Base-by-base conservation (phyloP, 2,113 vertebrate species). In the Proteles cristata region DNA sequence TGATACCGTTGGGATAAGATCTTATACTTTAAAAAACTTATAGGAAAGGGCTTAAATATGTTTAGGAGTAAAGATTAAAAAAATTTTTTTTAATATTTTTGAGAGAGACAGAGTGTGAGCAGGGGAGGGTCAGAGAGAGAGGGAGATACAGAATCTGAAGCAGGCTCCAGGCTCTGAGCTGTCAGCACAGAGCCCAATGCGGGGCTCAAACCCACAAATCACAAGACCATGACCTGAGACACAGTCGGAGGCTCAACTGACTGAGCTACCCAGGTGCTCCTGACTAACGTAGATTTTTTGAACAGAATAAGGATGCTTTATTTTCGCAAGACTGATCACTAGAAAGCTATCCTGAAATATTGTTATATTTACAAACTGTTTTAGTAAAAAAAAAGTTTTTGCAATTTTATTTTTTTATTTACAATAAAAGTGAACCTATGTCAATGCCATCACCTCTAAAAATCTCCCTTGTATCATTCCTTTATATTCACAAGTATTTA, bases 321-420 rank as follows among this genome's bases (percentile, higher is more conserved):
- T 80, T 81, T 97, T 96, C 39, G 84, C 79, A 16, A 48, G 53
- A 87, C 74, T 63, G 23, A 94, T 31, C 31, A 91, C 35, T 76
- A 93, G 69, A 96, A 89, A 97, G 35, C 53, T 87, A 33, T 50
- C 17, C 26, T 93, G 35, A 95, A 91, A 91, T 11, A 83, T 0
- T 86, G 58, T 91, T 91, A 43, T 43, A 48, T 92, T 83, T 84
- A 81, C 39, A 77, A 73, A 93, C n/a, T 77, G 9, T 66, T 92
- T 89, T 85, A 53, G 3, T 25, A 65, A 61, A 61, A 61, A 55
- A 55, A 93, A 39, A 82, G 9, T 73, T 92, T 89, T 85, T 53
- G 4, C 19, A 65, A 55, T 86, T 88, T 96, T 66, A 65, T 55
- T 91, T 86, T 86, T 90, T 81, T 61, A 88, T 81, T 82, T 76